phyloP scores from a whole-genome alignment of 2,888 invertebrate genomes.

The Drosophila setosimentum region DNA sequence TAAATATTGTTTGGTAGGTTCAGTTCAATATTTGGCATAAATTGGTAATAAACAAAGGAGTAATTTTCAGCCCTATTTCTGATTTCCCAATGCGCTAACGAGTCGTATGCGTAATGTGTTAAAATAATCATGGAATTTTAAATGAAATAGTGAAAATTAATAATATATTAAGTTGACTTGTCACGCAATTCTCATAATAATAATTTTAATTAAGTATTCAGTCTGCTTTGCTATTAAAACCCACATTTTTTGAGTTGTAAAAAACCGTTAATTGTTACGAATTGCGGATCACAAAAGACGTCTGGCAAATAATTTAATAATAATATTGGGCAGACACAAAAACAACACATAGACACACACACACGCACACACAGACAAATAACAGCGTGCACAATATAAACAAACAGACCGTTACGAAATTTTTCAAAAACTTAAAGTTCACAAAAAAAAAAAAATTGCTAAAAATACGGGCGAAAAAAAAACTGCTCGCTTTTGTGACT shows the following conservation, averaged over 20 bases:
- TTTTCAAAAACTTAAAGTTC: constrained; percentile 39
- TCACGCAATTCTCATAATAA: not conserved
- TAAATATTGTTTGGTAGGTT: not conserved
- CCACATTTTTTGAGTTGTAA: not conserved
- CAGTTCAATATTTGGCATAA: not conserved
- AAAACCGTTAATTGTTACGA: constrained; percentile 1
- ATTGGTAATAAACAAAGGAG: not conserved
- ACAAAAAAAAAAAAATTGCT: constrained; percentile 32
- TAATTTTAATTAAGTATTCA: not conserved
- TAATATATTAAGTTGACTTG: not conserved
- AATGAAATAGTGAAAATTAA: not conserved
- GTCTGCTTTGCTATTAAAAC: not conserved
- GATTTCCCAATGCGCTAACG: not conserved
- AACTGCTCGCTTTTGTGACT: constrained; percentile 19
- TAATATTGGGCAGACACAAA: constrained; percentile 18
- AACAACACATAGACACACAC: constrained; percentile 8
- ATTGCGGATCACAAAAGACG: not conserved
- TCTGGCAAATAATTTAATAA: constrained; percentile 10
- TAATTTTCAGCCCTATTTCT: not conserved
- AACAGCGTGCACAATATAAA: constrained; percentile 40
- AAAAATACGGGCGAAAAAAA: constrained; percentile 44
- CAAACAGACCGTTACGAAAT: constrained; percentile 59
- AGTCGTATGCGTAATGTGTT: constrained; percentile 26
- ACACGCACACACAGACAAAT: not conserved
- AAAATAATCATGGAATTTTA: not conserved